These are phyloP conservation scores for Tanypteryx hageni DNA, from an alignment of 2,888 invertebrate genomes.

Conservation along the genomic window DNA sequence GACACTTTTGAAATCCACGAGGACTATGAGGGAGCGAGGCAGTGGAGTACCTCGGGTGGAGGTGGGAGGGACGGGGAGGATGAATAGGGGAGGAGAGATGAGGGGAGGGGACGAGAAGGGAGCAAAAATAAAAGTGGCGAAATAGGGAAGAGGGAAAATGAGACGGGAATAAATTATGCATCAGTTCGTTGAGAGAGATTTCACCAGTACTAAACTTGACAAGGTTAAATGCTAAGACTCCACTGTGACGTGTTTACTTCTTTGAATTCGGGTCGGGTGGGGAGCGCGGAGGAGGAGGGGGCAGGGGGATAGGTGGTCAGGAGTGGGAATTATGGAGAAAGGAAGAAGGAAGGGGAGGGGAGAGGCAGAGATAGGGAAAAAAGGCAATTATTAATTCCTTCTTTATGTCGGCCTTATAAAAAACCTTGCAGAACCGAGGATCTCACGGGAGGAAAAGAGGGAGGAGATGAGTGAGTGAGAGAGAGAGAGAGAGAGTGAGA, in stretches of 20 bases:
- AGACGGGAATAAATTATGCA: conserved; percentile 44
- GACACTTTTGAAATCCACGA: neutral
- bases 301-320: neutral
- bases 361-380: neutral
- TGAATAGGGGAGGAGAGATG: neutral
- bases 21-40: neutral
- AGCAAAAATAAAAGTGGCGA: neutral
- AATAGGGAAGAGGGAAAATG: conserved; percentile 21
- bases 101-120: neutral
- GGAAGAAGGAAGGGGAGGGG: neutral
- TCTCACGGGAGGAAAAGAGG: neutral
- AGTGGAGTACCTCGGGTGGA: neutral
- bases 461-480: neutral
- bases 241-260: conserved; percentile 52
- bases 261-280: conserved; percentile 25
- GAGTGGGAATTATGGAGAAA: no score
- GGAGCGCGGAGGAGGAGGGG: neutral
- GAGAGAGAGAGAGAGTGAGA: neutral
- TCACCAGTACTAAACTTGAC: conserved; percentile 49
- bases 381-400: conserved; percentile 52
- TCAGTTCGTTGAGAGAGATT: conserved; percentile 34
- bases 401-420: conserved; percentile 39
- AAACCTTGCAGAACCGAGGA: neutral
- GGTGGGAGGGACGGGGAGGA: neutral
- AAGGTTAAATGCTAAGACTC: conserved; percentile 58